Percentiles rank a stretch among this genome's conserved stretches.
Conservation (phyloP, 2,888 invertebrate genomes). For the Tyria jacobaeae region DNA sequence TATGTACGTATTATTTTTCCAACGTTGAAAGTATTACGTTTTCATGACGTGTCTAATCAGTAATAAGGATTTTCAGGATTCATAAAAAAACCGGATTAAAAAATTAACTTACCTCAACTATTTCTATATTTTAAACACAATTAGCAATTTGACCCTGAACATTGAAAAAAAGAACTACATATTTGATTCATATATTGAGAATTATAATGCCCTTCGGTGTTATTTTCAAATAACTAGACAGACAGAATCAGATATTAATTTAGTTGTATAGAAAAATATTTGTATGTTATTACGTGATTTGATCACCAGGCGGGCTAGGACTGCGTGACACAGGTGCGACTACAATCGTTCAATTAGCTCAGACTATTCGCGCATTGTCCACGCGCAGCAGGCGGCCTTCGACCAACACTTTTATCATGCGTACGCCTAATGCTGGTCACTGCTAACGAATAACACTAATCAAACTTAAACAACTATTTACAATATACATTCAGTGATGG, state of each 20-base stretch:
- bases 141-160: too few species aligned
- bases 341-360: conserved; percentile 43
- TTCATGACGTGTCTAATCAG: too few species aligned
- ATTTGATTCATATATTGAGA: too few species aligned
- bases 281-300: background rate
- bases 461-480: conserved; percentile 32
- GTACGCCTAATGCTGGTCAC: conserved; percentile 25
- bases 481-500: conserved; percentile 16
- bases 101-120: too few species aligned
- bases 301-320: background rate
- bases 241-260: background rate
- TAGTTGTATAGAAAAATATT: background rate
- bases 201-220: too few species aligned
- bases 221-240: background rate
- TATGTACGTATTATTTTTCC: too few species aligned
- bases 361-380: conserved; percentile 50
- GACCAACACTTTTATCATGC: conserved; percentile 54
- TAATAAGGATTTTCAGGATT: too few species aligned
- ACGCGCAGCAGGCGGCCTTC: conserved; percentile 51
- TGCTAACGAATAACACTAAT: conserved; percentile 24
- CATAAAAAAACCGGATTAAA: too few species aligned
- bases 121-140: too few species aligned
- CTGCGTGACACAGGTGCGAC: conserved; percentile 45
- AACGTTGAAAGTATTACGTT: too few species aligned
- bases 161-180: too few species aligned